A percentile compares a stretch with the other conserved stretches of the same genome.
Evolutionary conservation across 2,888 invertebrate species (phyloP).

Genomic region (Brachyptera risi): DNA sequence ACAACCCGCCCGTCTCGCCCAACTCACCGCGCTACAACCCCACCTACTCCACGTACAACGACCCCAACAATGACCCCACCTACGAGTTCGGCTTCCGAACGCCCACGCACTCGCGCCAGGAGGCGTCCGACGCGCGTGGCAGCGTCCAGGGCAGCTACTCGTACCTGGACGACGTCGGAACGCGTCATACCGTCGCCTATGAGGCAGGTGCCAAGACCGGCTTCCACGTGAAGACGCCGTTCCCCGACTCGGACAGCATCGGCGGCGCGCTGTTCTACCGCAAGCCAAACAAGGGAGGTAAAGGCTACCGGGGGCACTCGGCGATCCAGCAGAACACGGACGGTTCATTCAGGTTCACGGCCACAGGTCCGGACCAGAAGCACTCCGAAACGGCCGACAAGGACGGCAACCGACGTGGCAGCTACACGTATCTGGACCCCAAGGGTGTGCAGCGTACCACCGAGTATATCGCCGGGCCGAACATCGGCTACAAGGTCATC

Average conservation of each 20-base stretch:
- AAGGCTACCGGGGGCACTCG: conserved; percentile 55
- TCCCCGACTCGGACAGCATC: conserved; percentile 54
- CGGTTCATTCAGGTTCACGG: conserved; percentile 70
- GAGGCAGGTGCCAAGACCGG: conserved; percentile 72
- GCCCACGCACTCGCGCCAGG: conserved; percentile 62
- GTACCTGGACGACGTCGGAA: conserved; percentile 70
- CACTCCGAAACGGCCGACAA: conserved; percentile 53
- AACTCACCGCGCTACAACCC: conserved; percentile 44
- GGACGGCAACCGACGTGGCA: conserved; percentile 52
- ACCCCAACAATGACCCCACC: conserved; percentile 73
- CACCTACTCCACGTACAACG: conserved; percentile 67
- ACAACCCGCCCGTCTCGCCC: conserved; percentile 38
- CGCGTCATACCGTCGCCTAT: conserved; percentile 70
- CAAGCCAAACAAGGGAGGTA: conserved; percentile 19
- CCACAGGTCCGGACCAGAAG: conserved; percentile 72
- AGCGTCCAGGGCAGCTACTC: conserved; percentile 56
- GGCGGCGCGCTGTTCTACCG: conserved; percentile 28
- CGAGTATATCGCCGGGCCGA: conserved; percentile 74
- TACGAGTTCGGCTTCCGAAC: conserved; percentile 67
- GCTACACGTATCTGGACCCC: conserved; percentile 73
- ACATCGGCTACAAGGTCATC: conserved; percentile 66
- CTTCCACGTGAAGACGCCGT: conserved; percentile 67
- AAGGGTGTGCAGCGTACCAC: conserved; percentile 73
- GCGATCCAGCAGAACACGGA: conserved; percentile 67
- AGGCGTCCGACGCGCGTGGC: conserved; percentile 52